Conservation (phyloP, 2,888 invertebrate genomes). For the Lapara coniferarum region DNA sequence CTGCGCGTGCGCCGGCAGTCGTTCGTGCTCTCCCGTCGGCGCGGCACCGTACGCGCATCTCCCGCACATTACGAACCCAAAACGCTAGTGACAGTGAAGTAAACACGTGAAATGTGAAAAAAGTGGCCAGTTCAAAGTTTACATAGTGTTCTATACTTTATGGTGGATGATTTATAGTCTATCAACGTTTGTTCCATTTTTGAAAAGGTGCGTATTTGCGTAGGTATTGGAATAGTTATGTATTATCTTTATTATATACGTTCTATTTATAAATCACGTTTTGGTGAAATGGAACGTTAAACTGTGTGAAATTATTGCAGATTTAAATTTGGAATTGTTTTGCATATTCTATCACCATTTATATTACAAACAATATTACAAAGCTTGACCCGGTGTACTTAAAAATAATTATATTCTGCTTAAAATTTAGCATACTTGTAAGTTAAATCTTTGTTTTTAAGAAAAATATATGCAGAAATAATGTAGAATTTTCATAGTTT, state of each 20-base stretch:
- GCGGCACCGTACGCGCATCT: conserved; percentile 35
- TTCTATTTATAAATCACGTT: conserved; percentile 9
- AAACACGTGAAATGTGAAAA: conserved; percentile 24
- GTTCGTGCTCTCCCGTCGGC: conserved; percentile 69
- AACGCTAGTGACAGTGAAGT: conserved; percentile 23
- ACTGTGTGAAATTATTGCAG: not conserved
- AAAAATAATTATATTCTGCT: not conserved
- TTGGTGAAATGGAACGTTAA: not conserved
- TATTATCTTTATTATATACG: conserved; percentile 1
- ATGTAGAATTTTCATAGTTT: not conserved
- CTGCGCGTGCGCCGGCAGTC: conserved; percentile 78
- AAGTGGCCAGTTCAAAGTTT: conserved; percentile 22
- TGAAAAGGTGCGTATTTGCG: conserved; percentile 17
- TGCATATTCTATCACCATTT: not conserved
- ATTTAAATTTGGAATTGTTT: not conserved
- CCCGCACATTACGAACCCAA: conserved; percentile 25
- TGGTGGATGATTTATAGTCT: conserved; percentile 17
- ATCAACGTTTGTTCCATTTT: conserved; percentile 5
- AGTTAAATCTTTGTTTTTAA: not conserved
- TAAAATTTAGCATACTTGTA: not conserved
- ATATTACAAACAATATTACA: not conserved
- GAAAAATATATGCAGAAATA: not conserved
- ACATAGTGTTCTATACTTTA: conserved; percentile 18
- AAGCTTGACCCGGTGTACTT: not conserved
- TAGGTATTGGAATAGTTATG: conserved; percentile 6